phyloP scores from a whole-genome alignment of 1,140 invertebrate species.

The Euura lappo region DNA sequence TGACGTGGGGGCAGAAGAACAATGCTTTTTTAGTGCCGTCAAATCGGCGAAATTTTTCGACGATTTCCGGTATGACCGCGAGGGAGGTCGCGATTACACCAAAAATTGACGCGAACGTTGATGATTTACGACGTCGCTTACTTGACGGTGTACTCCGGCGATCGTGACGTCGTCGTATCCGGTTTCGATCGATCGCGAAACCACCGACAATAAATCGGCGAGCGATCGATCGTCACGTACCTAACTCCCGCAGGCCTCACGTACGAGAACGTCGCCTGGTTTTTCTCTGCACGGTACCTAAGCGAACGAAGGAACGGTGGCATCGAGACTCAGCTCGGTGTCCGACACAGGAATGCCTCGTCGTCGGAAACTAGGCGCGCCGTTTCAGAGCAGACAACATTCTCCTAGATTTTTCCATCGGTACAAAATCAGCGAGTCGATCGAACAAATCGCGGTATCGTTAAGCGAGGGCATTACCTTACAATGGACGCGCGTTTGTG shows the following conservation, averaged over 20 bases:
- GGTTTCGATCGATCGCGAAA: slow-evolving; percentile 30
- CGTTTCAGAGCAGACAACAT: slow-evolving; percentile 16
- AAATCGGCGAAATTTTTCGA: too few relatives aligned
- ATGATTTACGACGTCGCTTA: not conserved
- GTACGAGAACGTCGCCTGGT: slow-evolving; percentile 22
- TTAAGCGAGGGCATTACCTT: not conserved
- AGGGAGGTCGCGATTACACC: too few relatives aligned
- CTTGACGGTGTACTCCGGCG: not conserved
- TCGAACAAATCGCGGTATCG: not conserved
- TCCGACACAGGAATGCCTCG: slow-evolving; percentile 9
- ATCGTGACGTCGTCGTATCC: slow-evolving; percentile 27
- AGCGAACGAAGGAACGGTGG: slow-evolving; percentile 20
- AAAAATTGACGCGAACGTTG: too few relatives aligned
- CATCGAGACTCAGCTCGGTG: slow-evolving; percentile 13
- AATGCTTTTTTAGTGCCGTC: too few relatives aligned
- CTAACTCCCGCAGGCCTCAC: slow-evolving; percentile 28
- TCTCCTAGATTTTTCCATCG: slow-evolving; percentile 23
- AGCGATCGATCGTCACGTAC: slow-evolving; percentile 44
- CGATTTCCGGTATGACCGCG: too few relatives aligned
- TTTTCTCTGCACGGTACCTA: slow-evolving; percentile 16
- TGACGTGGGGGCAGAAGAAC: too few relatives aligned
- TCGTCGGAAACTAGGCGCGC: slow-evolving; percentile 19
- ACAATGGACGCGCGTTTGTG: too few relatives aligned
- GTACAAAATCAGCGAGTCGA: not conserved
- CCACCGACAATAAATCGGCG: slow-evolving; percentile 40